These are phyloP conservation scores for Cerceris rybyensis DNA, from an alignment of 2,888 invertebrate species.

Conservation along the genomic window DNA sequence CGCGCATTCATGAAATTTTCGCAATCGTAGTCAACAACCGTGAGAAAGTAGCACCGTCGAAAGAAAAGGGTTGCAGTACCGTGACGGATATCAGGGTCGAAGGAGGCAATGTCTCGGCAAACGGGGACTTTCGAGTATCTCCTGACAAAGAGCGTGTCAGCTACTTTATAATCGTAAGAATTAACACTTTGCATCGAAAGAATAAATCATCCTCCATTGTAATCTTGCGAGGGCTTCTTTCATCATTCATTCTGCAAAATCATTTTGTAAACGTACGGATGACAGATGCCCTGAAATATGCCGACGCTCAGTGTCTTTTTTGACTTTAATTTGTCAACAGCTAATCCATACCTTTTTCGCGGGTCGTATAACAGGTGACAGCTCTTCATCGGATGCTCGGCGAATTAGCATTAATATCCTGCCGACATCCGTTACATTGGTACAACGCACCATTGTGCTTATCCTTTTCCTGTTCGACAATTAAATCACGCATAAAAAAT, in stretches of 20 bases:
- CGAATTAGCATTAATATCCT: slow-evolving; percentile 52
- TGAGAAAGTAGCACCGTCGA: background rate
- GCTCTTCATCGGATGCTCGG: slow-evolving; percentile 23
- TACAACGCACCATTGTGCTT: background rate
- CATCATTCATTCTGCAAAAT: slow-evolving; percentile 35
- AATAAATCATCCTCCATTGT: slow-evolving; percentile 33
- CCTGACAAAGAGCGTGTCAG: background rate
- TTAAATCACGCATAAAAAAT: background rate
- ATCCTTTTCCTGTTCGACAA: background rate
- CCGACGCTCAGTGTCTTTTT: slow-evolving; percentile 28
- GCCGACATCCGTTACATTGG: background rate
- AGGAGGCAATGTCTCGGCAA: background rate
- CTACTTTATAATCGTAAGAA: slow-evolving; percentile 24
- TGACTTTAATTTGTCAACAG: slow-evolving; percentile 34
- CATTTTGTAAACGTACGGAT: slow-evolving; percentile 24
- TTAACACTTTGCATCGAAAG: slow-evolving; percentile 22
- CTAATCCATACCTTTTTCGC: slow-evolving; percentile 30
- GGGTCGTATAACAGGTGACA: background rate
- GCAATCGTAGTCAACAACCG: background rate
- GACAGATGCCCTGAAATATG: slow-evolving; percentile 32
- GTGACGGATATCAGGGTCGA: background rate
- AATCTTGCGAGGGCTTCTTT: slow-evolving; percentile 20
- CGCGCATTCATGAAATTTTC: too few species aligned
- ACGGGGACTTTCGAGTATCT: background rate
- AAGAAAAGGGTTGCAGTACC: background rate